Evolutionary conservation across 2,113 vertebrate species (phyloP).

Genomic region (Oxyura jamaicensis): DNA sequence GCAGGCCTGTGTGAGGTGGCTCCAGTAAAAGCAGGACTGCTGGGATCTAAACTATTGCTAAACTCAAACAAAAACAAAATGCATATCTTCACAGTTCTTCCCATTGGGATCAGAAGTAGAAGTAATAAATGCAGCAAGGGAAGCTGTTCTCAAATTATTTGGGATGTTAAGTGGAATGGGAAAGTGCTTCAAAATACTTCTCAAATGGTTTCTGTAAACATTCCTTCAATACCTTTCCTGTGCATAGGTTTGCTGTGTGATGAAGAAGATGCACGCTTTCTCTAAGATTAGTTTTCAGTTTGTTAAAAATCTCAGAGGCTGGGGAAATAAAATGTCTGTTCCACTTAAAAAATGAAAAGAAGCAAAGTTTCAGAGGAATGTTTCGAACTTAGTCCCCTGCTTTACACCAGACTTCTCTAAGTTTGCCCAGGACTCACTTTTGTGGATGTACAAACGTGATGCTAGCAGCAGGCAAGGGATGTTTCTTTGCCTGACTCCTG

Average conservation of each 20-base stretch:
- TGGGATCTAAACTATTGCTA: slow-evolving; percentile 17
- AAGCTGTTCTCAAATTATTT: slow-evolving; percentile 4
- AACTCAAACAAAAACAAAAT: slow-evolving; percentile 44
- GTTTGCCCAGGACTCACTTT: background rate
- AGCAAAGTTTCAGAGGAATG: background rate
- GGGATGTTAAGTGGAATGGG: slow-evolving; percentile 7
- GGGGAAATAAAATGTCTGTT: background rate
- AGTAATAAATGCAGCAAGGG: slow-evolving; percentile 13
- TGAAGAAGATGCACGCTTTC: background rate
- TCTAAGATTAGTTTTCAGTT: background rate
- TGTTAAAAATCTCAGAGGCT: background rate
- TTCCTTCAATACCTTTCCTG: slow-evolving; percentile 4
- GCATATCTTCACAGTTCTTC: background rate
- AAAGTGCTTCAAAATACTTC: slow-evolving; percentile 14
- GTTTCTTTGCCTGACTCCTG: background rate
- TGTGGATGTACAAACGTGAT: background rate
- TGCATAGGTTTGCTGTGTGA: background rate
- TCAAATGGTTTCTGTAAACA: slow-evolving; percentile 32
- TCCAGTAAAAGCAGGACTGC: slow-evolving; percentile 52
- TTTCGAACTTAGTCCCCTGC: background rate
- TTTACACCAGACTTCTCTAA: background rate
- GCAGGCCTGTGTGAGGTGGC: background rate
- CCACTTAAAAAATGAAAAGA: background rate
- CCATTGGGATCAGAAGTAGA: slow-evolving; percentile 28
- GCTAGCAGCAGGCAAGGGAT: background rate